Percentiles rank a stretch among this genome's conserved stretches.
These are phyloP conservation scores for Drosophila barbarae DNA, from an alignment of 2,888 invertebrate genomes.

Conservation along the genomic window DNA sequence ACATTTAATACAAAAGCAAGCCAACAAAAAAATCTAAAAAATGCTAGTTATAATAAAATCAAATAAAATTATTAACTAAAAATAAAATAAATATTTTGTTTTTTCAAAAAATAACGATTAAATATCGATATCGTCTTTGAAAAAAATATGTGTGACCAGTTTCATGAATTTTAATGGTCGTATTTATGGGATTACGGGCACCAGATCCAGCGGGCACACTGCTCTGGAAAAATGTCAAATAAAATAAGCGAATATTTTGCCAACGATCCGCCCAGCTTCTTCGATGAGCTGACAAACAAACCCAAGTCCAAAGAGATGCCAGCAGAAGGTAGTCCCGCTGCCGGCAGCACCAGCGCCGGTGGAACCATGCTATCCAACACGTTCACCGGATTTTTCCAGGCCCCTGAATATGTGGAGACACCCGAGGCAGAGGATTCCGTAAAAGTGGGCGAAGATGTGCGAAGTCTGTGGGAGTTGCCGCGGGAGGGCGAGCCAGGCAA, in stretches of 20 bases:
- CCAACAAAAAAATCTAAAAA: no score
- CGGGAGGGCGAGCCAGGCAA: constrained; percentile 24
- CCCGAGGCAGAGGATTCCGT: constrained; percentile 67
- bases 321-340: constrained; percentile 17
- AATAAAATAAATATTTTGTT: no score
- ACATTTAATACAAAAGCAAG: no score
- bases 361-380: constrained; percentile 63
- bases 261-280: constrained; percentile 79
- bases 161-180: no score
- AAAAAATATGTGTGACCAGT: background rate
- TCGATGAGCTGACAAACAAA: constrained; percentile 76
- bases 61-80: no score
- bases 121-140: no score
- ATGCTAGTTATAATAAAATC: no score
- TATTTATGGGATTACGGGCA: background rate
- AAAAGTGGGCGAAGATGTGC: constrained; percentile 76
- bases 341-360: constrained; percentile 9
- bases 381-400: constrained; percentile 76
- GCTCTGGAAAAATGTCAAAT: constrained; percentile 26
- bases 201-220: background rate
- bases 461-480: constrained; percentile 76
- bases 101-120: no score
- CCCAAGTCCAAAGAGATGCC: constrained; percentile 36
- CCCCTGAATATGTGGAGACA: constrained; percentile 76
- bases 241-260: constrained; percentile 79